Base-by-base conservation (phyloP, 2,888 invertebrate genomes). In the Heteromurus nitidus region DNA sequence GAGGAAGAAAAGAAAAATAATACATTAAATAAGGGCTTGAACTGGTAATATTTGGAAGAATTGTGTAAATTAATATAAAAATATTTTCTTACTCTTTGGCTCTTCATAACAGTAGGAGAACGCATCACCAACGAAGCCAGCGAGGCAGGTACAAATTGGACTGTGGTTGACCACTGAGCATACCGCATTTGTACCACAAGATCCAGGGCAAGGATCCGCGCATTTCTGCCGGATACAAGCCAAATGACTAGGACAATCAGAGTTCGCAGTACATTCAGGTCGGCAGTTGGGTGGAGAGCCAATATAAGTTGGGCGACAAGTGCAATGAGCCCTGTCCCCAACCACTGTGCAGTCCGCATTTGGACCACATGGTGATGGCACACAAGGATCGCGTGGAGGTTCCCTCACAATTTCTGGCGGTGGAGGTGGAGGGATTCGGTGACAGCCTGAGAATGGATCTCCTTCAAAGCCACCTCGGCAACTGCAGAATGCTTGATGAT, bases 271-370 rank as follows among this genome's bases (percentile, higher is more conserved):
- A 88, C 95, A 95, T 88, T 94, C 94, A 0, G 93, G 93, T 58
- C 93, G 91, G 88, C 94, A 88, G 7, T 87, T 83, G 88, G 89
- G 85, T 55, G 89, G 92, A 76, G 90, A 89, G 60, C 93, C 92
- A 31, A 91, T 89, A 87, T 90, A 92, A 74, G 91, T 91, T 26
- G 90, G 90, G 18, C 90, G 89, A 84, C 95, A 96, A 50, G 92
- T 91, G 89, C 96, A 96, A 77, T 94, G 93, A 53, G 95, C 94
- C 58, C 93, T 93, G 77, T 93, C 93, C 87, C 94, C 93, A 87
- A 93, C 91, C 90, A 94, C 93, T 88, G 93, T 93, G 88, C 96
- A 96, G 87, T 94, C 90, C 26, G 95, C 93, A 89, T 95, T 95
- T n/a, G 94, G 93, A 2, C 91, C 91, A 88, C 95, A 95, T 13